Evolutionary conservation across 1,140 invertebrate species (phyloP), one percentile per base, ranked within the genome.

Genomic region (Bombus superbus): DNA sequence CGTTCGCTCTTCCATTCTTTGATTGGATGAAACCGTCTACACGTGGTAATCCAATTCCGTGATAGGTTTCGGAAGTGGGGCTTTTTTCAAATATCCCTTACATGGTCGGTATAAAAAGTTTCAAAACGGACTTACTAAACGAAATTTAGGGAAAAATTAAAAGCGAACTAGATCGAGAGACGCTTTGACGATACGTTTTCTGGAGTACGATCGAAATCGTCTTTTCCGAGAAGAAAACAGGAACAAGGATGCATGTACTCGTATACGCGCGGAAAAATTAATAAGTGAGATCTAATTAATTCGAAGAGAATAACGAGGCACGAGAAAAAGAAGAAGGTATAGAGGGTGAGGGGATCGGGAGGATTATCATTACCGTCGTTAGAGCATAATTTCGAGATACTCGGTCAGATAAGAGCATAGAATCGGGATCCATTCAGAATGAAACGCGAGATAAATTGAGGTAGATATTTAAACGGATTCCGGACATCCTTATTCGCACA

Each of bases 371-470:
- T 88, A 87, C 22, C 86, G 59, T 87, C 77, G 64, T 89, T 87
- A 72, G 59, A 38, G 71, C 32, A 44, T 83, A 87, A 76, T 78
- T 74, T 69, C 35, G 53, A 75, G 86, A 87, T 87, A 87, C 79
- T 87, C 62, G 64, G 75, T 53, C 53, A 79, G 86, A 88, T 88
- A 87, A 84, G 28, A 47, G 35, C n/a, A 53, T 42, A 73, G 77
- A 81, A 88, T 86, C 57, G 32, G 71, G 59, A 83, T 57, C 53
- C 68, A 57, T 44, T 71, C 32, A 8, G 28, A 64, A 38, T 42
- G 64, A 40, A 77, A 57, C 11, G 28, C n/a, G 22, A 87, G 87
- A 88, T 88, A 83, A 86, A 88, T 87, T 68, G 76, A 57, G 18
- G 5, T 42, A 81, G 86, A 87, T 88, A 88, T 83, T 74, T 28